Percentiles rank a stretch among this genome's conserved stretches.
These are phyloP conservation scores for Anguilla marmorata DNA, from an alignment of 2,797 vertebrate genomes.

Conservation along the genomic window DNA sequence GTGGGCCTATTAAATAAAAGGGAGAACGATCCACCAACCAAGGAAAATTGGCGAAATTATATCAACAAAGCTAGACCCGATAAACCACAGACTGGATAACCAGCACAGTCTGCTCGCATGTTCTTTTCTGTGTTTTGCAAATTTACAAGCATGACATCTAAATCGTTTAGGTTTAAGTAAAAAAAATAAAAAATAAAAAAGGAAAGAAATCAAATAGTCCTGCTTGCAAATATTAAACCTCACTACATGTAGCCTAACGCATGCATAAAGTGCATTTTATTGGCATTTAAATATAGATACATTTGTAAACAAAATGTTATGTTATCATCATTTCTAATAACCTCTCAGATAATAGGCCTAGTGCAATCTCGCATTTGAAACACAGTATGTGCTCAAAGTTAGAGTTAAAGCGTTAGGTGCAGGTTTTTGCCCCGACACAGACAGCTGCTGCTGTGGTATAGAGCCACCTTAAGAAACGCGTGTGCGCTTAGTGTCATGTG, in stretches of 20 bases:
- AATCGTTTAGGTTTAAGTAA: not conserved
- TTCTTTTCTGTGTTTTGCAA: not conserved
- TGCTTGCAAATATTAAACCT: not conserved
- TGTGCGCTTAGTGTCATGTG: constrained; percentile 67
- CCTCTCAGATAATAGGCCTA: not conserved
- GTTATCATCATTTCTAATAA: not conserved
- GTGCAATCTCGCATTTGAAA: not conserved
- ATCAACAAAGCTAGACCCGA: not conserved
- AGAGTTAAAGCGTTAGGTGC: not conserved
- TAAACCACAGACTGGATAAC: not conserved
- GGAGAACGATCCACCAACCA: not conserved
- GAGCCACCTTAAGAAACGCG: constrained; percentile 50
- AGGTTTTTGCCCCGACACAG: not conserved
- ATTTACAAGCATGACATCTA: not conserved
- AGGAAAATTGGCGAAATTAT: not conserved
- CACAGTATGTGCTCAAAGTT: not conserved
- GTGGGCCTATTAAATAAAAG: not conserved
- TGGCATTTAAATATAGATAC: no score
- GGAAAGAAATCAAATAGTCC: not conserved
- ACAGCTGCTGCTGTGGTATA: not conserved
- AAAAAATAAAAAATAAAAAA: no score
- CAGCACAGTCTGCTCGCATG: not conserved
- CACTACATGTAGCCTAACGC: not conserved
- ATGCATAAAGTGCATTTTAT: not conserved
- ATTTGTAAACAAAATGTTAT: not conserved